phyloP scores from a whole-genome alignment of 2,888 invertebrate species.

The Caenorhabditis panamensis region DNA sequence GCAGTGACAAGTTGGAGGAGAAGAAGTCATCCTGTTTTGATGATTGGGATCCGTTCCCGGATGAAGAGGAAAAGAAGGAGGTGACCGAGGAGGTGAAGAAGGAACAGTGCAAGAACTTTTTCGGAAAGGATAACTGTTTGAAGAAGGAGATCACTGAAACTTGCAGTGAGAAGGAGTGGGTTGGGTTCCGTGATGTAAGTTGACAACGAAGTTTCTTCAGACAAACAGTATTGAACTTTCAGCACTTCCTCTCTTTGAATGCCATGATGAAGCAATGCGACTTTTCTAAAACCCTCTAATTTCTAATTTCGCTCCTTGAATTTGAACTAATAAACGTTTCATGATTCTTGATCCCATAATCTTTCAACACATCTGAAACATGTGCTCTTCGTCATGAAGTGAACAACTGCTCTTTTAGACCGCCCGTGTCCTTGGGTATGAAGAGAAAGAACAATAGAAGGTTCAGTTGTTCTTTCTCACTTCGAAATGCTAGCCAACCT shows the following conservation, averaged over 20 bases:
- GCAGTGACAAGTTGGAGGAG: slow-evolving; percentile 19
- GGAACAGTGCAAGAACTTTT: slow-evolving; percentile 31
- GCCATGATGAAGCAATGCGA: slow-evolving; percentile 21
- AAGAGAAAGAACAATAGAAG: slow-evolving; percentile 14
- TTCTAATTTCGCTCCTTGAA: neutral
- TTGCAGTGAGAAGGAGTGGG: slow-evolving; percentile 34
- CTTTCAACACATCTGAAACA: neutral
- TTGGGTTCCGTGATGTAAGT: slow-evolving; percentile 35
- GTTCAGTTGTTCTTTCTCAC: too few relatives aligned
- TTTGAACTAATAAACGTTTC: neutral
- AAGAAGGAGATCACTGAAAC: slow-evolving; percentile 23
- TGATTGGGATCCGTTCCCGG: slow-evolving; percentile 37
- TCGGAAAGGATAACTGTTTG: slow-evolving; percentile 39
- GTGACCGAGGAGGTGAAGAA: slow-evolving; percentile 17
- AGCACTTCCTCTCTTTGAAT: slow-evolving; percentile 36
- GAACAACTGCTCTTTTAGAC: neutral
- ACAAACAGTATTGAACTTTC: neutral
- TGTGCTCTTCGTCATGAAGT: too few relatives aligned
- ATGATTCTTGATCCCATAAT: neutral
- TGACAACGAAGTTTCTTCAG: neutral
- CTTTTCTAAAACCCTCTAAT: neutral
- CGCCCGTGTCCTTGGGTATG: neutral
- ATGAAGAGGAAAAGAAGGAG: neutral
- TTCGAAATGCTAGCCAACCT: too few relatives aligned
- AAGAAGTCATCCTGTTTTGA: slow-evolving; percentile 28